Base-by-base conservation (phyloP, 2,888 invertebrate genomes). In the Hypercompe scribonia region DNA sequence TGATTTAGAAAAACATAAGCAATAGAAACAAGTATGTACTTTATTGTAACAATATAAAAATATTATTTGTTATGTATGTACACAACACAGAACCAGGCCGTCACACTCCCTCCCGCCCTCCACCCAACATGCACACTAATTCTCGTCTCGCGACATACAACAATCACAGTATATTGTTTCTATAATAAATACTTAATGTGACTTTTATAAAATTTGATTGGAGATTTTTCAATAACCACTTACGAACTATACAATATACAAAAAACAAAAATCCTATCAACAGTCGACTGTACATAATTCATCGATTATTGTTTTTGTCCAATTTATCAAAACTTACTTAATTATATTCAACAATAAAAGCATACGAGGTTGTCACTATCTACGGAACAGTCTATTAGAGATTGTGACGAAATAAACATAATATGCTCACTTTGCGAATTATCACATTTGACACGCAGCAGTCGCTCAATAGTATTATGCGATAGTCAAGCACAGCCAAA, bases 41-140 rank as follows among this genome's bases (percentile, higher is more conserved):
- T 93, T 92, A 93, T 93, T 94, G 93, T 90, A 92, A 94, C 92
- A 91, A 93, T 95, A 95, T 92, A 95, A 95, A 95, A 95, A 95
- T 95, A 95, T 93, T 84, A 90, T 92, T 92, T 93, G 91, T 94
- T 94, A 93, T 86, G 80, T 88, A 78, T 73, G 75, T 72, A 69
- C 66, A 72, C 46, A 64, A 36, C 33, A 54, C 70, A 70, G 73
- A 77, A 71, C 70, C 70, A 65, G 54, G 42, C 68, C 72, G 73
- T 71, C 66, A 65, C 65, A 33, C 33, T 61, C 28, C 61, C 61
- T 15, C n/a, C 68, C 54, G n/a, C 33, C 50, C 68, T 31, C 66
- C 58, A 21, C 69, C 65, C 39, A 0, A 68, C 36, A 24, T 50
- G 46, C 63, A 42, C 58, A 39, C 73, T 31, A 42, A 68, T n/a